Percentiles rank a stretch among this genome's conserved stretches.
Evolutionary conservation across 2,888 invertebrate species (phyloP).

Genomic region (Trachelus iudaicus): DNA sequence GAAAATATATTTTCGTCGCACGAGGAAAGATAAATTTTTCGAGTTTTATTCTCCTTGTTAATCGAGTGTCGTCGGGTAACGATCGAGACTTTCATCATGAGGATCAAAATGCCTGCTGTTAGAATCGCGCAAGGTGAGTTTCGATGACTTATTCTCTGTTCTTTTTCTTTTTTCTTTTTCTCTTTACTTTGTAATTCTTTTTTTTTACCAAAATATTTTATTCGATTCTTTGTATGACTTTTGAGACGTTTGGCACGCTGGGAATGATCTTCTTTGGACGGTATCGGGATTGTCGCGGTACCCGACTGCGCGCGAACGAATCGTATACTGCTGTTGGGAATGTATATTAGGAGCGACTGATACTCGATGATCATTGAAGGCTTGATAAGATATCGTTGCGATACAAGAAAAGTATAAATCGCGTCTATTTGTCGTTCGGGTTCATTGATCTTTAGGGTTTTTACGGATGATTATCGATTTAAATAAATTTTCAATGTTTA

Average conservation of each 20-base stretch:
- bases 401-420: neutral
- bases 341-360: neutral
- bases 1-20: neutral
- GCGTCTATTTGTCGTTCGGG: neutral
- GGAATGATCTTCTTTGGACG: too few species aligned
- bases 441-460: neutral
- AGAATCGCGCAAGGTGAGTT: constrained; percentile 94
- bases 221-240: neutral
- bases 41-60: neutral
- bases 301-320: neutral
- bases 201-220: too few species aligned
- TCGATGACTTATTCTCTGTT: constrained; percentile 7
- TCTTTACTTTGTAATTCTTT: too few species aligned
- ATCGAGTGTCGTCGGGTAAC: constrained; percentile 31
- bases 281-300: neutral
- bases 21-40: neutral
- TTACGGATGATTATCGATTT: neutral
- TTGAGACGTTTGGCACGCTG: too few species aligned
- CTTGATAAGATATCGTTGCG: neutral
- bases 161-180: neutral
- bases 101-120: constrained; percentile 98
- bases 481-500: neutral
- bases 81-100: constrained; percentile 77
- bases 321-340: neutral
- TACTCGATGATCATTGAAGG: neutral